Percentiles rank a stretch among this genome's conserved stretches.
Evolutionary conservation across 53 echinoderm and acorn worm genomes (phyloP).

Genomic region (Henricia sp.): DNA sequence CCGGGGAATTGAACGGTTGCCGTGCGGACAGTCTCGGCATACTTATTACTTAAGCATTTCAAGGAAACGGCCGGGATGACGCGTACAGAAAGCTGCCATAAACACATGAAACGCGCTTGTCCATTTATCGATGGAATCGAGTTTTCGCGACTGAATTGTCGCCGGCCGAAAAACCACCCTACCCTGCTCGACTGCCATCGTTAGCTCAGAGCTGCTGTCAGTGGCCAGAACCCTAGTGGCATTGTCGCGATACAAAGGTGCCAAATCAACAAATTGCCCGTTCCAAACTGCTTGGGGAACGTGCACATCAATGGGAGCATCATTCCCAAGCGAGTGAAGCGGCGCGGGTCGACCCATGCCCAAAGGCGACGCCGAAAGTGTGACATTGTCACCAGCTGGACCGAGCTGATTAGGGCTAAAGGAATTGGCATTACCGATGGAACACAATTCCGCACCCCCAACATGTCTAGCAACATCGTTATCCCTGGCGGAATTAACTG

Average conservation of each 20-base stretch:
- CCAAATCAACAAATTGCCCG: constrained; percentile 8
- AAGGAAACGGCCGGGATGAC: neutral
- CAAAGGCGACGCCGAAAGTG: no score
- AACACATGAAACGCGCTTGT: no score
- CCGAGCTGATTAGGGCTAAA: no score
- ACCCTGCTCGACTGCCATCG: constrained; percentile 20
- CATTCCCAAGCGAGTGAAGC: neutral
- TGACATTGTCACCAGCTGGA: no score
- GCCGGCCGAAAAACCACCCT: constrained; percentile 6
- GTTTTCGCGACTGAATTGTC: no score
- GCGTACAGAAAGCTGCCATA: neutral
- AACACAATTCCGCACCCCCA: no score
- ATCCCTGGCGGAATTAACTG: neutral
- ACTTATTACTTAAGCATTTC: no score
- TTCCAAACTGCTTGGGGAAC: constrained; percentile 1
- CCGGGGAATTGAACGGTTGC: constrained; percentile 37
- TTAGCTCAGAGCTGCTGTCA: neutral
- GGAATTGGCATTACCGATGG: no score
- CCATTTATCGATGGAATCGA: no score
- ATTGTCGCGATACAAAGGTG: constrained; percentile 1
- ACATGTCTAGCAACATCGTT: no score
- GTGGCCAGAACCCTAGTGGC: neutral
- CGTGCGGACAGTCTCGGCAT: neutral
- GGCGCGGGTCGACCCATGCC: neutral
- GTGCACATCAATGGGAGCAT: neutral